Base-by-base conservation (phyloP, 2,797 vertebrate genomes). In the Cryptoblepharus egeriae region DNA sequence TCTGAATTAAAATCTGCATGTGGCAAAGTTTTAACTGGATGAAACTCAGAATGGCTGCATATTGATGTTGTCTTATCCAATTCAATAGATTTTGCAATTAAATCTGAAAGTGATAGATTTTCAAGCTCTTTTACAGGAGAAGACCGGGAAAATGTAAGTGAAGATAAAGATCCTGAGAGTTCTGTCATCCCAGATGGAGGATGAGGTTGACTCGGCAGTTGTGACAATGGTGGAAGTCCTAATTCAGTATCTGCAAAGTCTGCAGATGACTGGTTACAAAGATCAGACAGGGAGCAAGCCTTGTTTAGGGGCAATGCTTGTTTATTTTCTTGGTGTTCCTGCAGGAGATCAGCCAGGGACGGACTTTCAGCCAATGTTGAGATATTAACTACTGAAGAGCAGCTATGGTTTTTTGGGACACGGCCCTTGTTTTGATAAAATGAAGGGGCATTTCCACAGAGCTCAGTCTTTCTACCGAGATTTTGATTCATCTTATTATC, bases 311-410 rank as follows among this genome's bases (percentile, higher is more conserved):
- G 39, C 39, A 42, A 42, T 4, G 4, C 39, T 42, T 42, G 39
- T 42, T 89, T 95, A 76, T 85, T 94, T 90, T 94, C 95, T 84
- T 96, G 96, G 88, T 97, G 96, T 82, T 98, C 96, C 90, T 96
- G 96, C 87, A 98, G 96, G 84, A 99, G 96, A 89, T 97, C 97
- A 71, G 97, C 96, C 89, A 99, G 81, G 10, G 97, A 98, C 2
- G 94, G 95, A 90, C 92, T 95, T 93, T 94, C 96, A 92, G 88
- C 93, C 18, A 95, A 71, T 6, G 77, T 83, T 61, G 92, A 90
- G 86, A 55, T 83, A 90, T 91, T 92, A 78, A 77, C 72, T 86
- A 87, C 89, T 79, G 86, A 88, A 49, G 69, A 90, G 35, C 13
- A 89, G 75, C 87, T 80, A 76, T 90, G 91, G 75, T 91, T 87